Base-by-base conservation (phyloP, 2,113 vertebrate species). In the Uria aalge region DNA sequence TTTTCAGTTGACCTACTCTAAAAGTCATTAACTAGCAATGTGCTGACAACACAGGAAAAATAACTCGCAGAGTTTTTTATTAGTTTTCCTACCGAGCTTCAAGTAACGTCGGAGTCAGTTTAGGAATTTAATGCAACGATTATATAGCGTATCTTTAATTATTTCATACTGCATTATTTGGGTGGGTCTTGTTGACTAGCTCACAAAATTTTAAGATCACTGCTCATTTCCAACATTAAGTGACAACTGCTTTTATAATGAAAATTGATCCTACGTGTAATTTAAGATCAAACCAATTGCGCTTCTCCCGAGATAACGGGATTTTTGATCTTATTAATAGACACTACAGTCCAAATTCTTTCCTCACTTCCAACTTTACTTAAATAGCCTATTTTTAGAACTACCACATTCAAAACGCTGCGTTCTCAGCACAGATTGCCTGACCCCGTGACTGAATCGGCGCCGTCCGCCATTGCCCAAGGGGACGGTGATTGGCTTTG, bases 1-100 rank as follows among this genome's bases (percentile, higher is more conserved):
- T 96, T 95, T 69, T 81, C 97, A 82, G 78, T 86, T 71, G 94
- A 82, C 85, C 95, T 96, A 60, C 87, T 95, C 89, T 82, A 47
- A 85, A 96, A 97, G 89, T 60, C 95, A 95, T 97, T 95, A 97
- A 71, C 74, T 63, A 90, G 75, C 66, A 59, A 83, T 20, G 78
- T 94, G 96, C 96, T 97, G 96, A 94, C 94, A 97, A 24, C 84
- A 92, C 53, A 15, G 80, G 60, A 64, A 41, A 74, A 87, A 83
- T 30, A 75, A 68, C 45, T 85, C 14, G 0, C n/a, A 10, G 78
- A 48, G 77, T 7, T 53, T 90, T 45, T 75, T 66, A 73, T 78
- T 60, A 73, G 32, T 78, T 76, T 92, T 48, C 36, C 62, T 83
- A 34, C 73, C 2, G 57, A 94, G 83, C 82, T 81, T 29, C 15